Conservation (phyloP, 1,140 invertebrate genomes). For the Procambarus virginalis region DNA sequence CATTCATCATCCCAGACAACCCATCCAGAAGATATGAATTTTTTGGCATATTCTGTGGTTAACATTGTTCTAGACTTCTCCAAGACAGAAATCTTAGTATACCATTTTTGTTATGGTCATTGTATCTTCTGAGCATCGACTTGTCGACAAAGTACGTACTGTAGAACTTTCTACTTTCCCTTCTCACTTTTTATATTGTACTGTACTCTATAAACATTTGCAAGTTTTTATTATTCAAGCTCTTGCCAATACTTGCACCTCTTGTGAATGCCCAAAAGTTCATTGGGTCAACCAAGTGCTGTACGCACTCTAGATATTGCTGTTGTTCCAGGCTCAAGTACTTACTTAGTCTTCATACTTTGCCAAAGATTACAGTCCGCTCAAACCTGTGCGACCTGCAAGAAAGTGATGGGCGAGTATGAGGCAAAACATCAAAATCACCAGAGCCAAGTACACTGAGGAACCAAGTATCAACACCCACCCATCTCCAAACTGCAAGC, state of each 20-base stretch:
- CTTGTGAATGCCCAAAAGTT: background rate
- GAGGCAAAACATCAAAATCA: conserved; percentile 7
- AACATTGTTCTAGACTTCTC: background rate
- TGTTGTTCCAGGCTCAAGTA: background rate
- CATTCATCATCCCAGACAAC: background rate
- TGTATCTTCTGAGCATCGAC: background rate
- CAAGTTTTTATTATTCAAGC: background rate
- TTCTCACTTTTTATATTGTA: background rate
- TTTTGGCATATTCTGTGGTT: background rate
- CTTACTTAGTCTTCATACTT: conserved; percentile 24
- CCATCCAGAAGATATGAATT: too few relatives aligned
- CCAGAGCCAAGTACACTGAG: background rate
- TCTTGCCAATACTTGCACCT: background rate
- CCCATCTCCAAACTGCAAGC: background rate
- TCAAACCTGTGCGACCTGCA: conserved; percentile 55
- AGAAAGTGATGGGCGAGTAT: conserved; percentile 53
- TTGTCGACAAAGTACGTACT: background rate
- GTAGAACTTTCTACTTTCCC: background rate
- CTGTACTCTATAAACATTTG: too few relatives aligned
- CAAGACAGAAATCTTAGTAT: background rate
- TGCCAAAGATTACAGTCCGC: conserved; percentile 24
- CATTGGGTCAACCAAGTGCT: background rate
- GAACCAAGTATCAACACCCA: background rate
- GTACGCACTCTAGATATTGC: conserved; percentile 1
- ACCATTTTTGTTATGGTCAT: background rate